Base-by-base conservation (phyloP, 2,888 invertebrate species). In the Diloba caeruleocephala region DNA sequence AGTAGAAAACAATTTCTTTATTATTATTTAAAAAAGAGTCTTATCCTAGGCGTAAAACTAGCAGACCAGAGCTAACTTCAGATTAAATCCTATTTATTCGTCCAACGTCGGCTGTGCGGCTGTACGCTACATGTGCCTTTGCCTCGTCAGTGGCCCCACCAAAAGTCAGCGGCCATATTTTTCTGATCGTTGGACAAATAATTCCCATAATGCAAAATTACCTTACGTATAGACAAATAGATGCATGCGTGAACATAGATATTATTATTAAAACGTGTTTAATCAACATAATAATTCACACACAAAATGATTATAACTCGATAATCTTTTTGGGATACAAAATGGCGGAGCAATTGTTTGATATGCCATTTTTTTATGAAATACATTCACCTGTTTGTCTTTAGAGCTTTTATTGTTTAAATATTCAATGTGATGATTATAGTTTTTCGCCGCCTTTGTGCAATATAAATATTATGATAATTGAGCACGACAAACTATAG, bases 1-100 rank as follows among this genome's bases (percentile, higher is more conserved):
- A 85, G 85, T 89, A 89, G 83, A 90, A 90, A 90, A 88, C 79
- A 89, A 88, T 81, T 46, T 74, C 69, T 86, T 85, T 84, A 82
- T 79, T 82, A 68, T 64, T 74, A 71, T 64, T 67, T 64, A 64
- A 68, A 67, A 89, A 91, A 90, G 89, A 88, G 86, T 89, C 86
- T 82, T 76, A 78, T 55, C 64, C 89, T 91, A 90, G 64, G 82
- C 87, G 74, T 90, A 84, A 79, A 82, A 74, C 88, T 90, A 90
- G 88, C 90, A 85, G 84, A 89, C 88, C 89, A 82, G 85, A 84
- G 85, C 84, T 81, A 81, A 81, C 76, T 79, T 76, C 78, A 73
- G 76, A 73, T 76, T 73, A 74, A 45, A 74, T 67, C 21, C 61
- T 72, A 71, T 74, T 69, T 76, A 76, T 77, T 79, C 79, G 84